Base-by-base conservation (phyloP, 2,888 invertebrate species). In the Polylopha cassiicola region DNA sequence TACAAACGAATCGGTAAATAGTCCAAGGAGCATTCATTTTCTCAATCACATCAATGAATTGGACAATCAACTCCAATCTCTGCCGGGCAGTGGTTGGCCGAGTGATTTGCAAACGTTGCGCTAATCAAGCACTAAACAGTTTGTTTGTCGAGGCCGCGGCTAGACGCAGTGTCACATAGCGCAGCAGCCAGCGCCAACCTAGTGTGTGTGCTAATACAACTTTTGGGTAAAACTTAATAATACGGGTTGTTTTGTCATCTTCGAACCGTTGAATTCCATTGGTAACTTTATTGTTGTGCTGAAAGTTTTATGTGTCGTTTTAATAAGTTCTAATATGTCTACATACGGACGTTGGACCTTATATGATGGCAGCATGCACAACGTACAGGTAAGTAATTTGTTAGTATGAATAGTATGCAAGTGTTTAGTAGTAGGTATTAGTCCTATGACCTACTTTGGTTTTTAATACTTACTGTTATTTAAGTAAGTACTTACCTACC, bases 81-180 rank as follows among this genome's bases (percentile, higher is more conserved):
- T 49, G 55, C 52, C 46, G 47, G 30, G 36, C 49, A 50, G 56
- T 53, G 49, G 41, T 44, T 43, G 53, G 43, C 27, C 48, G 57
- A 68, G 58, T 68, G 73, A 70, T 81, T 80, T 74, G 80, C 80
- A 70, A 72, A 79, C 73, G 77, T 75, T 70, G 70, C 69, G 80
- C 79, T 85, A 82, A 85, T 81, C 71, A 81, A 78, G 74, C 76
- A 72, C 77, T 82, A 82, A 81, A 82, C 66, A 73, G 69, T 66
- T 60, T 70, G 61, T 73, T 72, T 69, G 69, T 61, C 61, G 65
- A 63, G 57, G 58, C 55, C 59, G 55, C n/a, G n/a, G n/a, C n/a
- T n/a, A n/a, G n/a, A n/a, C n/a, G n/a, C 63, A 55, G 67, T 70
- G 72, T 73, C 72, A 66, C 58, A 59, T 61, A 61, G 61, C 68